Base-by-base conservation (phyloP, 92 coral and sea anemone species). In the Epizoanthus stellaris region DNA sequence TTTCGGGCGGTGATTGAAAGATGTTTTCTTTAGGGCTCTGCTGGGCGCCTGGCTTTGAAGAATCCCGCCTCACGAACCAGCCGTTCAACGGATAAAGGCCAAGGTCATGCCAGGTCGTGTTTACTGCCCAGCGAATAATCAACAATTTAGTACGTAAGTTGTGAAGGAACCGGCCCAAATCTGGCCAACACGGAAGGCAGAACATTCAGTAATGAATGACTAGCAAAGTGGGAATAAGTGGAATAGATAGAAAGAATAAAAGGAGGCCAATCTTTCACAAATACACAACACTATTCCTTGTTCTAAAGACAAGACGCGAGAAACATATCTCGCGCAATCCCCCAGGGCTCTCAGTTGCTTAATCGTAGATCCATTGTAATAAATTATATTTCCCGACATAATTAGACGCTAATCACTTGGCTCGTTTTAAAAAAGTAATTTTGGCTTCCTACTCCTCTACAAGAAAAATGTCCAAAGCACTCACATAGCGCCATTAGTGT, bases 11-110 rank as follows among this genome's bases (percentile, higher is more conserved):
- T 64, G 72, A 63, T 39, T 19, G 19, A n/a, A 23, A 11, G 19
- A 79, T 79, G 83, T 79, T 77, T 79, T 64, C 59, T 43, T 62
- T 79, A 19, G 20, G 21, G 59, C 83, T 62, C 83, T 57, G 83
- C 61, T 79, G 83, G 83, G 53, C 13, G 83, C 83, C 83, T 25
- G 19, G 72, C 83, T 79, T 79, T 79, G 83, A 79, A 79, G 83
- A 79, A 59, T 17, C 21, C 58, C 67, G 83, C 72, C 71, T 36
- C 65, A 21, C 71, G 83, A 79, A 43, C 34, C 52, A 38, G 83
- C 83, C 25, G 60, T 43, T 63, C 12, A 30, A 19, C 43, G 3
- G 25, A 64, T 19, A 43, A 64, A 79, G 73, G 83, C 83, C 83
- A 79, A 79, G 83, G 72, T 79, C 72, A 79, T 5, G 13, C 38